Conservation (phyloP, 2,797 vertebrate species). For the Chiloscyllium punctatum region DNA sequence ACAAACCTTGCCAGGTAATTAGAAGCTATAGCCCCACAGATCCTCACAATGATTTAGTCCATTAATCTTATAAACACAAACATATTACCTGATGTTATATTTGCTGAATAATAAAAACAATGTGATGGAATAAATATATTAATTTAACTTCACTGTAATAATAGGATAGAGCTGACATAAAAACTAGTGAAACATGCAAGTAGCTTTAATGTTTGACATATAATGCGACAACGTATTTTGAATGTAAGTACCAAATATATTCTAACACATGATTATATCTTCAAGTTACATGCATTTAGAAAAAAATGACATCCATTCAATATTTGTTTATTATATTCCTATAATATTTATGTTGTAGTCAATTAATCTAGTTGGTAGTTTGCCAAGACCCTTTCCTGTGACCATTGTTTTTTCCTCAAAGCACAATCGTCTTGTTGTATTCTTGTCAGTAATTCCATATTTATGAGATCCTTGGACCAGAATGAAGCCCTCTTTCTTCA, state of each 20-base stretch:
- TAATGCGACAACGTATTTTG: background rate
- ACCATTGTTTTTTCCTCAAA: constrained; percentile 38
- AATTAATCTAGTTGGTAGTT: constrained; percentile 45
- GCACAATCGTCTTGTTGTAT: constrained; percentile 45
- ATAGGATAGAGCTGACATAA: background rate
- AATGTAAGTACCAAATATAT: background rate
- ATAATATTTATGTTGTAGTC: constrained; percentile 46
- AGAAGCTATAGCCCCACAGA: background rate
- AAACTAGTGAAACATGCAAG: background rate
- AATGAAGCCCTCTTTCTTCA: constrained; percentile 40
- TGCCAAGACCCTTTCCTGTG: constrained; percentile 36
- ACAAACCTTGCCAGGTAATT: background rate
- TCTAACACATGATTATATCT: background rate
- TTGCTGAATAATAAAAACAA: background rate
- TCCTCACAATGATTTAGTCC: no score
- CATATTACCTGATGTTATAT: background rate
- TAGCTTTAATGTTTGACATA: background rate
- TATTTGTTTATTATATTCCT: constrained; percentile 43
- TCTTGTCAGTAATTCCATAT: constrained; percentile 40
- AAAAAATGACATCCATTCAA: background rate
- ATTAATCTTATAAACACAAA: background rate
- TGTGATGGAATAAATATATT: background rate
- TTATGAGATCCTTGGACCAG: constrained; percentile 42
- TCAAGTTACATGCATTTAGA: background rate
- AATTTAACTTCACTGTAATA: background rate